Conservation (phyloP, 2,113 vertebrate species). For the Lamprotornis superbus region DNA sequence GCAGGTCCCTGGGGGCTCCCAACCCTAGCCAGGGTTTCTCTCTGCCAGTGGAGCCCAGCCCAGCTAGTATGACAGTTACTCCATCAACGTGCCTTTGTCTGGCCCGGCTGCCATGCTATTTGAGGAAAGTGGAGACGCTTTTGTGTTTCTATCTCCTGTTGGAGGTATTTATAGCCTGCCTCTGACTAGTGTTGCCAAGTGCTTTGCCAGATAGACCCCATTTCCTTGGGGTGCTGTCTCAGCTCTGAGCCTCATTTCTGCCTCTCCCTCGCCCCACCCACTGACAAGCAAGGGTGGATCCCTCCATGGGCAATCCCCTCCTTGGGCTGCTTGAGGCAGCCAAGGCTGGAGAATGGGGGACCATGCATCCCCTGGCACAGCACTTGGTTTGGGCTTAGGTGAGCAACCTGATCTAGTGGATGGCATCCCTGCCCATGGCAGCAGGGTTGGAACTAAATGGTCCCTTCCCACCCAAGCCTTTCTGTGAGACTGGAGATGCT, state of each 20-base stretch:
- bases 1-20: not conserved
- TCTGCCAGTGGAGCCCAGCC: not conserved
- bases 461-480: not conserved
- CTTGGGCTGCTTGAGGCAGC: not conserved
- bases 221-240: not conserved
- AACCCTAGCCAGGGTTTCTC: accelerated
- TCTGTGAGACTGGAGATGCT: not conserved
- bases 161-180: slow-evolving; percentile 47
- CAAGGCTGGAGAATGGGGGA: not conserved
- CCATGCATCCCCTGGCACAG: accelerated
- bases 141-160: slow-evolving; percentile 31
- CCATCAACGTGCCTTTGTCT: slow-evolving; percentile 44
- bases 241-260: not conserved
- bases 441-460: not conserved
- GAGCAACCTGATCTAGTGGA: not conserved
- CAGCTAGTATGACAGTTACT: not conserved
- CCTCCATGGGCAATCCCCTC: not conserved
- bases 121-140: slow-evolving; percentile 52
- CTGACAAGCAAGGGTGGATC: not conserved
- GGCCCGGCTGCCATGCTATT: not conserved
- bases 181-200: slow-evolving; percentile 13
- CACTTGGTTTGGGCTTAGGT: not conserved
- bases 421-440: not conserved
- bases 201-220: not conserved
- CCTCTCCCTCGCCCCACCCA: not conserved